Base-by-base conservation (phyloP, 2,113 vertebrate genomes). In the Cebus imitator region DNA sequence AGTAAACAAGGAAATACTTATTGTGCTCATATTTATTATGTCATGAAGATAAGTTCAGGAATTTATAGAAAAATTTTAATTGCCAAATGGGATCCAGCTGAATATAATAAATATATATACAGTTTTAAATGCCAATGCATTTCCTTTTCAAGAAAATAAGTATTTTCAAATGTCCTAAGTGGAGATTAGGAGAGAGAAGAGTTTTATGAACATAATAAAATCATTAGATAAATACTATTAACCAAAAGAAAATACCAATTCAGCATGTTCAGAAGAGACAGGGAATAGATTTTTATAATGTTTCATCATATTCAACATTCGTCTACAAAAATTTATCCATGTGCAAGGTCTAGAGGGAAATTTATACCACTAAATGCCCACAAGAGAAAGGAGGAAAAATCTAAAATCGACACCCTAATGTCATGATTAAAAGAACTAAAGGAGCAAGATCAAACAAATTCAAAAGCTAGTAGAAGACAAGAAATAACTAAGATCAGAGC, bases 161-260 rank as follows among this genome's bases (percentile, higher is more conserved):
- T 84, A 66, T 85, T 91, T 94, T 61, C 86, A 50, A 61, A 87
- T 57, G 32, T 45, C 73, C 17, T 48, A 50, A 73, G 37, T 82
- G 10, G 18, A 90, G 48, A 84, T 1, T 81, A 30, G 32, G 66
- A 96, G 70, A 87, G 20, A 87, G 52, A 73, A 61, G 52, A 72
- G 12, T 92, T 92, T 93, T 43, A 78, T 84, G 83, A 95, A 90
- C 45, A 35, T 57, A 83, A 14, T 61, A 90, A 87, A 80, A 83
- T 9, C 37, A 72, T 66, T 87, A 52, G 35, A 66, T 32, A 90
- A 66, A 66, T 2, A 73, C 8, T 79, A 90, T 76, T 86, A 80
- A 91, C 25, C 58, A 87, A 58, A 90, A 61, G 5, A 48, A 57
- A 81, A 85, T 35, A 89, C 27, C 8, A 58, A 58, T 48, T 81